Base-by-base conservation (phyloP, 2,797 vertebrate species). In the Tolypeutes matacus region DNA sequence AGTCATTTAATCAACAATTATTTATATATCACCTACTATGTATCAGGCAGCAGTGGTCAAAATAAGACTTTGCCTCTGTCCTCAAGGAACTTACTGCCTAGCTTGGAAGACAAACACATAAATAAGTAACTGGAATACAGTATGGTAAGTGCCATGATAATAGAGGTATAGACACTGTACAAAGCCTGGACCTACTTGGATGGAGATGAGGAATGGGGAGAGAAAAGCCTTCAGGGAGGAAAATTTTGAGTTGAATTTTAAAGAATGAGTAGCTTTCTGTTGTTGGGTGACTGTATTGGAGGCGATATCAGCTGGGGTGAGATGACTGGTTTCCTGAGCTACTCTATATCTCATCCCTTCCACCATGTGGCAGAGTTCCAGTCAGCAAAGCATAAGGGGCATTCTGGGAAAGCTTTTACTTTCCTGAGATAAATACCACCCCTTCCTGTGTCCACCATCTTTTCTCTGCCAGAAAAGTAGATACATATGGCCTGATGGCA, bases 161-260 rank as follows among this genome's bases (percentile, higher is more conserved):
- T n/a, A 65, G 72, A 67, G 42, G 7, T 17, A 14, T 46, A 75
- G 29, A 42, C 21, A 60, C 0, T 36, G 31, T 65, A 27, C 25
- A 49, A 5, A 25, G 25, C n/a, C 31, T 60, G n/a, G 9, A 58
- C 82, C 18, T 72, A 5, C 39, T n/a, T 46, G 46, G 75, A 42
- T 46, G 46, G 75, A 42, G 39, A 51, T 34, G 18, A 81, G 67
- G 15, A 29, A 11, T 65, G 9, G 7, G 89, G 17, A 86, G 34
- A 89, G 62, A 65, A 77, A 58, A 80, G 10, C 62, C 62, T 89
- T 88, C 31, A 29, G 14, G n/a, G 70, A 36, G n/a, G 21, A 77
- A 91, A 86, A 80, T 2, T 72, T 75, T 58, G 25, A 88, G 42
- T 36, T 81, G 60, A 60, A 53, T 73, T 89, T 89, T 78, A 67